Evolutionary conservation across 2,113 vertebrate genomes (phyloP).

Genomic region (Plectropomus leopardus): DNA sequence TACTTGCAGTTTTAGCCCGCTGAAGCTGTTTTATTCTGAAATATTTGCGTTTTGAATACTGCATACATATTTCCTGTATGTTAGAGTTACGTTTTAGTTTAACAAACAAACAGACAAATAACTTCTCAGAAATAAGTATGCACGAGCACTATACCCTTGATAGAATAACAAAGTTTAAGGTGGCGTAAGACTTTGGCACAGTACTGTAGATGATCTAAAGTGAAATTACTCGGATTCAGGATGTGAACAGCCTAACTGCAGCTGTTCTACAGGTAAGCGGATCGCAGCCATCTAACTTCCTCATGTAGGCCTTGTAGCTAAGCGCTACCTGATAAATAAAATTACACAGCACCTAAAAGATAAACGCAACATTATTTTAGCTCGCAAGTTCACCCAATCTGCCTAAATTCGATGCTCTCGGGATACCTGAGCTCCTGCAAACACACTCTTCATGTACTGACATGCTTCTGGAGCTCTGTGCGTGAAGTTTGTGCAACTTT

Average conservation of each 20-base stretch:
- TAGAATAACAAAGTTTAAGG: too few relatives aligned
- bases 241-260: conserved; percentile 12
- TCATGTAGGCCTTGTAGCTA: conserved; percentile 28
- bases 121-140: too few relatives aligned
- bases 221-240: not conserved
- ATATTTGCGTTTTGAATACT: too few relatives aligned
- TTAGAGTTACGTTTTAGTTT: too few relatives aligned
- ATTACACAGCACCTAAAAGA: not conserved
- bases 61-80: too few relatives aligned
- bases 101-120: too few relatives aligned
- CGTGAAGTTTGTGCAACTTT: conserved; percentile 65
- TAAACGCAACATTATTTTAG: not conserved
- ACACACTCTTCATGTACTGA: not conserved
- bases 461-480: not conserved
- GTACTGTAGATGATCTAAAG: not conserved
- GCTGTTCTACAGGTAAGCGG: conserved; percentile 41
- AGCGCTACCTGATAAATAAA: not conserved
- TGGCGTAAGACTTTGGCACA: too few relatives aligned
- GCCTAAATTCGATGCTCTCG: not conserved
- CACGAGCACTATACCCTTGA: too few relatives aligned
- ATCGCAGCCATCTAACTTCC: conserved; percentile 48
- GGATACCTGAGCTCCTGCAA: not conserved
- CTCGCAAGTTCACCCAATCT: not conserved
- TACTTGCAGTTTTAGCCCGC: too few relatives aligned
- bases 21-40: too few relatives aligned